phyloP scores from a whole-genome alignment of 2,113 vertebrate genomes.

The Callipepla squamata region DNA sequence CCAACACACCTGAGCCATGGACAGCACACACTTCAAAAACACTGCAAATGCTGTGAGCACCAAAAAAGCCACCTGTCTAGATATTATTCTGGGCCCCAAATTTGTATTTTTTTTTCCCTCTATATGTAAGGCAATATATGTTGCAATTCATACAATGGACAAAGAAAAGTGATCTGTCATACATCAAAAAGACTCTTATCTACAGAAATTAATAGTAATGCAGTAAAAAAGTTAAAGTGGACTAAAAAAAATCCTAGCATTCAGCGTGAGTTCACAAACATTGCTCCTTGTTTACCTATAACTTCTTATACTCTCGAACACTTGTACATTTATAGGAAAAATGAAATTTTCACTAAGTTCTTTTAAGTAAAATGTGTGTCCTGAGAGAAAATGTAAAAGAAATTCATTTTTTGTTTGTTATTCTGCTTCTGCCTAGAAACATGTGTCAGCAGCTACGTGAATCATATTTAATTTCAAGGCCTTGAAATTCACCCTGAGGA shows the following conservation, averaged over 20 bases:
- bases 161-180: background rate
- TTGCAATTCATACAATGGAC: background rate
- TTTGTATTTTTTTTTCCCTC: background rate
- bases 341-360: background rate
- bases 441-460: background rate
- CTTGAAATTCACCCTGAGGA: constrained; percentile 4
- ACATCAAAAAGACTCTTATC: background rate
- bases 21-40: background rate
- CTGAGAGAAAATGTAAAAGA: background rate
- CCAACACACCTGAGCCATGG: background rate
- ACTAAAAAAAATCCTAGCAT: background rate
- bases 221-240: background rate
- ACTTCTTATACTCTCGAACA: background rate
- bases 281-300: background rate
- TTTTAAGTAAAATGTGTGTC: constrained; percentile 4
- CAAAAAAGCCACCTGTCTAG: background rate
- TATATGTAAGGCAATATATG: background rate
- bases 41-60: background rate
- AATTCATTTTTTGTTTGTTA: constrained; percentile 15
- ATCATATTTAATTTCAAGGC: background rate
- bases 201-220: background rate
- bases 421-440: constrained; percentile 9
- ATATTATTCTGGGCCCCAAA: background rate
- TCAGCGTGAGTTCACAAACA: background rate
- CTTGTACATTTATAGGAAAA: background rate